Percentiles rank a stretch among this genome's conserved stretches.
These are phyloP conservation scores for Parapsyche elsis DNA, from an alignment of 1,140 invertebrate genomes.

Conservation along the genomic window DNA sequence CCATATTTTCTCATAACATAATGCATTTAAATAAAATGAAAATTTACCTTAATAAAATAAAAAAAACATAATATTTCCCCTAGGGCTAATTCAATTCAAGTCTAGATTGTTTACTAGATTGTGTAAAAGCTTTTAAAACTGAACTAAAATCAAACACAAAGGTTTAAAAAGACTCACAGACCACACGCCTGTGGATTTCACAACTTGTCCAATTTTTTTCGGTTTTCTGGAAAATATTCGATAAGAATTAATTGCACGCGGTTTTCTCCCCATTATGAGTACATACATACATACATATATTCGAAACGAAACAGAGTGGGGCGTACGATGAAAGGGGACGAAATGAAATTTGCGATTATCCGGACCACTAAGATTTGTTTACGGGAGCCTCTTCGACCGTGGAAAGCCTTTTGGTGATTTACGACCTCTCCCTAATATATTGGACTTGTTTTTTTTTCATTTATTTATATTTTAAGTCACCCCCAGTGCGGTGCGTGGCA, in stretches of 20 bases:
- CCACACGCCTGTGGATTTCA: too few species aligned
- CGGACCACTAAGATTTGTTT: conserved; percentile 43
- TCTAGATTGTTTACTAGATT: too few species aligned
- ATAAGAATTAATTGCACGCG: too few species aligned
- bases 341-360: conserved; percentile 39
- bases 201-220: too few species aligned
- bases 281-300: neutral
- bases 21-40: neutral
- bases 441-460: conserved; percentile 40
- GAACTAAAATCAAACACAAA: too few species aligned
- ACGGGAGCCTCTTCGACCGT: conserved; percentile 39
- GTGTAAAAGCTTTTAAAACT: too few species aligned
- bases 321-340: neutral
- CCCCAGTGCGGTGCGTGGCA: neutral
- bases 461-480: conserved; percentile 24
- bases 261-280: conserved; percentile 2
- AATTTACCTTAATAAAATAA: too few species aligned
- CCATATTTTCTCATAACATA: neutral
- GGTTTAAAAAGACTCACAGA: too few species aligned
- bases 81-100: too few species aligned
- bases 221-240: too few species aligned
- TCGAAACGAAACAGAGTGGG: too few species aligned
- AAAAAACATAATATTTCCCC: too few species aligned
- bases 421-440: conserved; percentile 43
- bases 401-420: conserved; percentile 49